Conservation (phyloP, 2,113 vertebrate genomes). For the Hemiscyllium ocellatum region DNA sequence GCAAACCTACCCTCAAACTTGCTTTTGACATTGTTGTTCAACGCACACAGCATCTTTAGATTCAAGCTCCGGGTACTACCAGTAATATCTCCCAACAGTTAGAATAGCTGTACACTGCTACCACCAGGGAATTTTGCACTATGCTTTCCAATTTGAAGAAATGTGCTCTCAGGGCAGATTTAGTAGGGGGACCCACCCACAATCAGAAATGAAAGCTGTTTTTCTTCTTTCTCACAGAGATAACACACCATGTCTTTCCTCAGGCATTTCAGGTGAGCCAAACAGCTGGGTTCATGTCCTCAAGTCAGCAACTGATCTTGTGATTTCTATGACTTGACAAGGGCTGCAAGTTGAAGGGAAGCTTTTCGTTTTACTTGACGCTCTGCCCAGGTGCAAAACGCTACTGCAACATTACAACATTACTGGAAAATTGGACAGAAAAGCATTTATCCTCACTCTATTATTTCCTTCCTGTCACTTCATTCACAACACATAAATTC, state of each 20-base stretch:
- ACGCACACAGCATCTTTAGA: not conserved
- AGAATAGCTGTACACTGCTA: not conserved
- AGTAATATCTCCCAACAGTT: not conserved
- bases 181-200: not conserved
- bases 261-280: slow-evolving; percentile 14
- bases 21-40: not conserved
- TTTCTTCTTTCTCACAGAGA: not conserved
- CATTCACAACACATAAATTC: not conserved
- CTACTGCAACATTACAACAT: too few relatives aligned
- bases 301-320: not conserved
- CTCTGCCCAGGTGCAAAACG: not conserved
- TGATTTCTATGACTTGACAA: not conserved
- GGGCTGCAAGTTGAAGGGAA: too few relatives aligned
- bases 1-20: not conserved
- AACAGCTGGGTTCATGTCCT: not conserved
- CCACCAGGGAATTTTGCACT: too few relatives aligned
- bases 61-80: not conserved
- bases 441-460: not conserved
- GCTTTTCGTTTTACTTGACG: not conserved
- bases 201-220: not conserved
- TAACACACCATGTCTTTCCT: too few relatives aligned
- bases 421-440: too few relatives aligned
- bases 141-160: not conserved
- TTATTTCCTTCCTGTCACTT: not conserved
- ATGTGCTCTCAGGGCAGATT: not conserved